These are phyloP conservation scores for Odontomyia ornata DNA, from an alignment of 2,888 invertebrate genomes.

Conservation along the genomic window DNA sequence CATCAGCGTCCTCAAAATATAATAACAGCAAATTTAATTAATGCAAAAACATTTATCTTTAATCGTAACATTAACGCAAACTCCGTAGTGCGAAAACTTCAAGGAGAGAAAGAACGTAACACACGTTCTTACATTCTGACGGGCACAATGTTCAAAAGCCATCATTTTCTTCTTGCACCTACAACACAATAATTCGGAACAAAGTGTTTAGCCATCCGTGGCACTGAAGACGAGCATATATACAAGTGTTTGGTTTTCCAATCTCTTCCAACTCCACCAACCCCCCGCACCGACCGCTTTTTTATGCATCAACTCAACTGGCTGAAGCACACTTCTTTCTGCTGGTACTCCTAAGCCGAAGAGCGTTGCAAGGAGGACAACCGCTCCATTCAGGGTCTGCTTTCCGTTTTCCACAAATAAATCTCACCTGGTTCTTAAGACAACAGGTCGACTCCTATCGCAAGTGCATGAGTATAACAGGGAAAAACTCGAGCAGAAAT, in stretches of 20 bases:
- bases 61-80: constrained; percentile 39
- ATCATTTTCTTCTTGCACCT: constrained; percentile 31
- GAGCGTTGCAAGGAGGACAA: no score
- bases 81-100: constrained; percentile 6
- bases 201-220: constrained; percentile 44
- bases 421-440: constrained; percentile 43
- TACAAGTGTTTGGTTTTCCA: not conserved
- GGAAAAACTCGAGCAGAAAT: not conserved
- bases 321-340: not conserved
- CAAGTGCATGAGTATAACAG: constrained; percentile 28
- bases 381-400: constrained; percentile 1
- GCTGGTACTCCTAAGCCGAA: not conserved
- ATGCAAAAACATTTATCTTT: constrained; percentile 36
- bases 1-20: not conserved
- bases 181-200: constrained; percentile 40
- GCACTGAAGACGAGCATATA: not conserved
- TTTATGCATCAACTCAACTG: not conserved
- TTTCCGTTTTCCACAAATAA: constrained; percentile 40
- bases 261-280: not conserved
- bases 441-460: constrained; percentile 12
- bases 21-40: constrained; percentile 29
- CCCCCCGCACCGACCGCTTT: not conserved
- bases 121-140: not conserved
- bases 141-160: not conserved
- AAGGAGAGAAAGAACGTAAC: not conserved